A percentile compares a stretch with the other conserved stretches of the same genome.
Evolutionary conservation across 2,113 vertebrate species (phyloP).

Genomic region (Loxodonta africana): DNA sequence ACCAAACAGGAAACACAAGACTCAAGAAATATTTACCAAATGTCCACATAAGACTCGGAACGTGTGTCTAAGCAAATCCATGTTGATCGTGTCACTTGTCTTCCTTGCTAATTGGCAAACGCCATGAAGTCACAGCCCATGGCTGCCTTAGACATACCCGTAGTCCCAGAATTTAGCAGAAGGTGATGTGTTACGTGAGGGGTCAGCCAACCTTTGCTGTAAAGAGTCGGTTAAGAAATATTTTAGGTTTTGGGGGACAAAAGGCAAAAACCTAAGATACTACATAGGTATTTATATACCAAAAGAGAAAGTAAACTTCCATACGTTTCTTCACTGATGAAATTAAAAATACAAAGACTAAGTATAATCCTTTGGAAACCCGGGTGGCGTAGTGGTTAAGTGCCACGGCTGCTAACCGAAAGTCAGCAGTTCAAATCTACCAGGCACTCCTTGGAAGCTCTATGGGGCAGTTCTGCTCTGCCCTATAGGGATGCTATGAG

Average conservation of each 20-base stretch:
- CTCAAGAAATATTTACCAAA: not conserved
- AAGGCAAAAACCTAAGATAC: not conserved
- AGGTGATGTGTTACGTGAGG: not conserved
- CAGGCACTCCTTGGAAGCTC: too few relatives aligned
- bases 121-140: not conserved
- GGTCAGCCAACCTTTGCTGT: not conserved
- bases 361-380: too few relatives aligned
- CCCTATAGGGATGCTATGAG: too few relatives aligned
- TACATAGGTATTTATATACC: not conserved
- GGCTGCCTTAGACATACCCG: not conserved
- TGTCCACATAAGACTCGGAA: not conserved
- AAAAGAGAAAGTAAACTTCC: not conserved
- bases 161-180: not conserved
- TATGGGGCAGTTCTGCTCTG: too few relatives aligned
- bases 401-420: too few relatives aligned
- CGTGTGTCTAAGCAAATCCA: not conserved
- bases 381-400: too few relatives aligned
- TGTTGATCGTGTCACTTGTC: too few relatives aligned
- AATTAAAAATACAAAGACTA: not conserved
- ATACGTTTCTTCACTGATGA: not conserved
- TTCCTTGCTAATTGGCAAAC: not conserved
- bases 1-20: not conserved
- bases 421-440: too few relatives aligned
- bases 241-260: not conserved
- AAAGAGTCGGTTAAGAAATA: not conserved